Evolutionary conservation across 1,140 invertebrate species (phyloP), one percentile per base, ranked within the genome.

Genomic region (Stegodyphus mimosarum): DNA sequence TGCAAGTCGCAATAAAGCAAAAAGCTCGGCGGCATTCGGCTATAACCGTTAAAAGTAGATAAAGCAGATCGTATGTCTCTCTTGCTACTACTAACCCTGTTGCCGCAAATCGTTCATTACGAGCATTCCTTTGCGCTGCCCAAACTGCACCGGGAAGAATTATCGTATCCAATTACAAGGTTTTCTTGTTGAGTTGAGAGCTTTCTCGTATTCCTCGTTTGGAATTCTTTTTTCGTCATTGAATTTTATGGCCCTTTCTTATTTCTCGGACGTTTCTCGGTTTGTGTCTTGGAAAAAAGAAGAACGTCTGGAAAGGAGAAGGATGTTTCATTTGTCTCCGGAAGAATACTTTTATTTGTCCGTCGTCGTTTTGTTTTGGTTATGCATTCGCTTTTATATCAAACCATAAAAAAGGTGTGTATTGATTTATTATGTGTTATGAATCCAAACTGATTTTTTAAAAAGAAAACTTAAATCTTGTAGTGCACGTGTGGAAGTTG

Each of bases 151-250:
- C n/a, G 50, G 60, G 74, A 60, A 80, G 78, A 80, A 80, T 80
- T 80, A 80, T 80, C 78, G 78, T 71, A 80, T 80, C 78, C 78
- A 80, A 80, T 80, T 80, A 80, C 78, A 80, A 71, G 78, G 60
- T 80, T 80, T 80, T 80, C 78, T 80, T 80, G 78, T 80, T 69
- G 67, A 71, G 49, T 71, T 71, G 67, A 71, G 71, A 80, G 76
- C 50, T 69, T 80, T 80, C 52, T 71, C 49, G 70, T 71, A 18
- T 70, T 60, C 50, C 18, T 78, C 13, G 10, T 50, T 18, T 33
- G 15, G 13, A 50, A 13, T 71, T 13, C 18, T 7, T 48, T 70
- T 55, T 33, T 33, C 33, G 33, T 33, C 33, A 48, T 66, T 66
- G 48, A 9, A 13, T 51, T 76, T 64, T 64, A 76, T 64, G 48